Evolutionary conservation across 2,888 invertebrate species (phyloP).

Genomic region (Thymelicus lineola): DNA sequence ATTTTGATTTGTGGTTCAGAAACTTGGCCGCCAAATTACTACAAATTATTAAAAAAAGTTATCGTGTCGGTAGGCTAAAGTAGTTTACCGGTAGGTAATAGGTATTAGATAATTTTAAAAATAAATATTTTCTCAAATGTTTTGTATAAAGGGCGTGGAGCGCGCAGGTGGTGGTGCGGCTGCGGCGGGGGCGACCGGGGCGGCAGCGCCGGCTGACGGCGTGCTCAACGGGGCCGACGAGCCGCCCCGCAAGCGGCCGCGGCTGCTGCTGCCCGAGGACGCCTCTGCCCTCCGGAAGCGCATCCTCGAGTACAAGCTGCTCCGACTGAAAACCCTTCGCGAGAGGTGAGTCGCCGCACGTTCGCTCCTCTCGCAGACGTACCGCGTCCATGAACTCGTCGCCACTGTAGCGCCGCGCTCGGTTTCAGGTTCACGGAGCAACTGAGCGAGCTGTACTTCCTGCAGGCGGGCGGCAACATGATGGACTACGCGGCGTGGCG

Average conservation of each 20-base stretch:
- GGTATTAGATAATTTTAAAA: too few species aligned
- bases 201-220: constrained; percentile 50
- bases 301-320: constrained; percentile 89
- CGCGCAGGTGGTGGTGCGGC: constrained; percentile 51
- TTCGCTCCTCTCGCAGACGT: not conserved
- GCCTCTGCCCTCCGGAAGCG: constrained; percentile 84
- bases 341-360: constrained; percentile 78
- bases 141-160: constrained; percentile 64
- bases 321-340: constrained; percentile 88
- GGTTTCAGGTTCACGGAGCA: constrained; percentile 88
- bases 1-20: not conserved
- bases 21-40: too few species aligned
- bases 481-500: constrained; percentile 95
- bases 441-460: constrained; percentile 93
- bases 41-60: too few species aligned
- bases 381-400: constrained; percentile 39
- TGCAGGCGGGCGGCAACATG: constrained; percentile 94
- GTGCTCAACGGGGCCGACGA: constrained; percentile 58
- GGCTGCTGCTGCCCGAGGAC: constrained; percentile 56
- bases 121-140: not conserved
- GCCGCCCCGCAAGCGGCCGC: constrained; percentile 68
- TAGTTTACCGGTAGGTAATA: too few species aligned
- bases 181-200: constrained; percentile 49
- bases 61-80: too few species aligned
- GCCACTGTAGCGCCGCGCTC: constrained; percentile 43